Evolutionary conservation across 2,888 invertebrate genomes (phyloP).

Genomic region (Ophioninae sp.): DNA sequence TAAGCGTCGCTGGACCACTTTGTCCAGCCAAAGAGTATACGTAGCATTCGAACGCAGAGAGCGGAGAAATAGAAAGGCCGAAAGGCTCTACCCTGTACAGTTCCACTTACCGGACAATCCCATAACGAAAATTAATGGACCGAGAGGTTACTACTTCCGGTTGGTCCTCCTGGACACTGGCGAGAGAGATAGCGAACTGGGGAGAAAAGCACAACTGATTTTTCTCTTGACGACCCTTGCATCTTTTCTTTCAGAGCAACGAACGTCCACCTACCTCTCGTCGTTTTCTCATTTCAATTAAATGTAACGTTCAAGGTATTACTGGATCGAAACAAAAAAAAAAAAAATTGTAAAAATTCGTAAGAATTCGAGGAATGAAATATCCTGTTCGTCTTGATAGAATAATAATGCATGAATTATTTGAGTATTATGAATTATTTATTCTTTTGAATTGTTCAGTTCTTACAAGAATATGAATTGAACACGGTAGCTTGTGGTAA

Average conservation of each 20-base stretch:
- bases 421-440: too few species aligned
- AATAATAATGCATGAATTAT: too few species aligned
- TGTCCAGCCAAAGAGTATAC: conserved; percentile 50
- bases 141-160: conserved; percentile 62
- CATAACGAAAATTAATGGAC: conserved; percentile 64
- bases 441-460: too few species aligned
- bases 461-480: too few species aligned
- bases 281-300: too few species aligned
- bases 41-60: conserved; percentile 23
- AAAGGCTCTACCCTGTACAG: conserved; percentile 56
- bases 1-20: conserved; percentile 66
- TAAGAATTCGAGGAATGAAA: too few species aligned
- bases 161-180: conserved; percentile 48
- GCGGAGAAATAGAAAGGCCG: conserved; percentile 24
- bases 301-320: too few species aligned
- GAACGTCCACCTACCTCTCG: too few species aligned
- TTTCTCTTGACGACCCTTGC: conserved; percentile 9
- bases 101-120: conserved; percentile 60
- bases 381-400: too few species aligned
- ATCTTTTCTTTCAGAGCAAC: not conserved
- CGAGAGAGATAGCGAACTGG: conserved; percentile 9
- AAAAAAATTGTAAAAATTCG: too few species aligned
- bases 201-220: conserved; percentile 35
- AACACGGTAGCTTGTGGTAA: too few species aligned
- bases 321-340: too few species aligned